Evolutionary conservation across 2,113 vertebrate genomes (phyloP), one percentile per base, ranked within the genome.

Genomic region (Plecotus auritus): DNA sequence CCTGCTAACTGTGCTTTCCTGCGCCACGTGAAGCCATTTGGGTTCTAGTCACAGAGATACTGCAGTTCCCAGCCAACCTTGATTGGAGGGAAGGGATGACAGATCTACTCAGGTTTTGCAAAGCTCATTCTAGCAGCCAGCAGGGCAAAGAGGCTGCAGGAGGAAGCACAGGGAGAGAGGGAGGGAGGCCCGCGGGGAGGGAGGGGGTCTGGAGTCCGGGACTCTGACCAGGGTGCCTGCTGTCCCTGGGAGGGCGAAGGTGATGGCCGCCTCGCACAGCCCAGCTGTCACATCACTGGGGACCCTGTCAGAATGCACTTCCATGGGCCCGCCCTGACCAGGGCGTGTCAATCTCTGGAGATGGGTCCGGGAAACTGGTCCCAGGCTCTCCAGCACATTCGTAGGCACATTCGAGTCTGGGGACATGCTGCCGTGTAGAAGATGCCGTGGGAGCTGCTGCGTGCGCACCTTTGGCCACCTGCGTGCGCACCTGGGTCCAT

Each of bases 61-160:
- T 42, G 56, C 32, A 49, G 7, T 51, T 23, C 32, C 73, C 10
- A 30, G 26, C 70, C 51, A 86, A 69, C 18, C 37, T 83, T 73
- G 82, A 59, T 69, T 84, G 47, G 28, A 84, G 59, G 14, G 70
- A 89, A 35, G 40, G n/a, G 93, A 37, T 49, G 74, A 56, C 20
- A 76, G 28, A 18, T 47, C 49, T 1, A 35, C 42, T 87, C 12
- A 40, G 35, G 22, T 74, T 77, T 92, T 56, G 51, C 72, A 49
- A 88, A 59, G 51, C 51, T 59, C n/a, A 13, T 81, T 88, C 51
- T 54, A 72, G 81, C 28, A 93, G n/a, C 11, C 40, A 93, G 23
- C 9, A 40, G 26, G 64, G 42, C 66, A 74, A 47, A 56, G 64
- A 84, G 59, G 22, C 40, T 42, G 69, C 56, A 66, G 42, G 18